Conservation (phyloP, 1,140 invertebrate species). For the Panagrolaimus sp. region DNA sequence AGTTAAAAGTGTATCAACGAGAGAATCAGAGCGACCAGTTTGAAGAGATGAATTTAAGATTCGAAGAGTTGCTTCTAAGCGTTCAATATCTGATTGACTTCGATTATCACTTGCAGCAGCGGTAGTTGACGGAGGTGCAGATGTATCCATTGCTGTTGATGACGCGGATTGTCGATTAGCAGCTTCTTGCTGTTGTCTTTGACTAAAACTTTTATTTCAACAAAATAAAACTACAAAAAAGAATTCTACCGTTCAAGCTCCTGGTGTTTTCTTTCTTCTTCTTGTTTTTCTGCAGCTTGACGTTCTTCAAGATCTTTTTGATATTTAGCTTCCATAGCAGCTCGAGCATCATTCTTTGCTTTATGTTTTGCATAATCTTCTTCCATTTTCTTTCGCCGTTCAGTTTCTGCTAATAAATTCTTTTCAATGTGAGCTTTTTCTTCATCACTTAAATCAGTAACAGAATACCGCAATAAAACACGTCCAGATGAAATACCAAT, state of each 20-base stretch:
- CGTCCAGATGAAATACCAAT: conserved; percentile 21
- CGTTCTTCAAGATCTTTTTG: not conserved
- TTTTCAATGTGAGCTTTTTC: conserved; percentile 13
- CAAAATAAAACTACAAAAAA: too few species aligned
- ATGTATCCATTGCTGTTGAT: not conserved
- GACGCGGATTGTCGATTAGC: not conserved
- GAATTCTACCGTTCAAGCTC: not conserved
- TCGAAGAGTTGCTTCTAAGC: not conserved
- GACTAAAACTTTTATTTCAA: not conserved
- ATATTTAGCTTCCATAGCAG: conserved; percentile 2
- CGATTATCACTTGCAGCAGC: not conserved
- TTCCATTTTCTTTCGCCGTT: not conserved
- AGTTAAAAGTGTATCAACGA: conserved; percentile 18
- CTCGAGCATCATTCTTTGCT: conserved; percentile 3
- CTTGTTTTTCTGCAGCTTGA: not conserved
- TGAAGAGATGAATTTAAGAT: conserved; percentile 11
- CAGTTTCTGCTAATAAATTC: conserved; percentile 10
- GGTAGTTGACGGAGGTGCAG: conserved; percentile 1
- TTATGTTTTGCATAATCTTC: not conserved
- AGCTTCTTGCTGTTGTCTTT: not conserved
- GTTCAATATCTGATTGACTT: conserved; percentile 7
- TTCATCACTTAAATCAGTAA: not conserved
- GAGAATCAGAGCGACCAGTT: conserved; percentile 13
- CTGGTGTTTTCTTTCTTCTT: not conserved
- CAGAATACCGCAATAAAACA: conserved; percentile 20